Base-by-base conservation (phyloP, 2,797 vertebrate species). In the Phylloscopus collybita region DNA sequence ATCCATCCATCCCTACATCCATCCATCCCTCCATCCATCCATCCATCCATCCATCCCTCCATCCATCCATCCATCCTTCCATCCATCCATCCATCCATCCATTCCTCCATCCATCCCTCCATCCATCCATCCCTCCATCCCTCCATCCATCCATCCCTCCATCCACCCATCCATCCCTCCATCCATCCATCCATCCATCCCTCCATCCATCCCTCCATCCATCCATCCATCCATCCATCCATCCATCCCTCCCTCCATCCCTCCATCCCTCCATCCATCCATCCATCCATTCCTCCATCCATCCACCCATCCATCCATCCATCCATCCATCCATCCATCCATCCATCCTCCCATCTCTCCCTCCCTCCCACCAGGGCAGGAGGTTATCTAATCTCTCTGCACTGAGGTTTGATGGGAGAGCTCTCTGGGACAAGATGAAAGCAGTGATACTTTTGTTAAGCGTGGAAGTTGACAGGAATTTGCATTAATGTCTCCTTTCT, bases 391-490 rank as follows among this genome's bases (percentile, higher is more conserved):
- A 15, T 57, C 73, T 71, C 32, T 2, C 69, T 20, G 27, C 18
- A 51, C 69, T 20, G 27, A 20, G 56, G 66, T 89, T 79, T 82
- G 59, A 23, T 51, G 74, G 29, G 40, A 73, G 61, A 51, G 23
- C n/a, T 56, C 56, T 16, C 45, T 22, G 40, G 47, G 40, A 59
- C 67, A 50, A 70, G 91, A 80, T 75, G 45, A 94, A 66, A 73
- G 67, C 51, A 36, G 81, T 5, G 69, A 79, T 84, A 27, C 34
- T 87, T 83, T 36, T 86, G 80, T 89, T 87, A 89, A 76, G 80
- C 1, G 1, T 66, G 47, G 54, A 89, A 72, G 64, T 23, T 82
- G 79, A 49, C 81, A 62, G 65, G 32, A 66, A 86, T 66, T 44
- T 61, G 32, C 70, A 81, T 82, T 79, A 61, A 89, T 38, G 34